Conservation (phyloP, 2,888 invertebrate species). For the Leptinotarsa haldemani region DNA sequence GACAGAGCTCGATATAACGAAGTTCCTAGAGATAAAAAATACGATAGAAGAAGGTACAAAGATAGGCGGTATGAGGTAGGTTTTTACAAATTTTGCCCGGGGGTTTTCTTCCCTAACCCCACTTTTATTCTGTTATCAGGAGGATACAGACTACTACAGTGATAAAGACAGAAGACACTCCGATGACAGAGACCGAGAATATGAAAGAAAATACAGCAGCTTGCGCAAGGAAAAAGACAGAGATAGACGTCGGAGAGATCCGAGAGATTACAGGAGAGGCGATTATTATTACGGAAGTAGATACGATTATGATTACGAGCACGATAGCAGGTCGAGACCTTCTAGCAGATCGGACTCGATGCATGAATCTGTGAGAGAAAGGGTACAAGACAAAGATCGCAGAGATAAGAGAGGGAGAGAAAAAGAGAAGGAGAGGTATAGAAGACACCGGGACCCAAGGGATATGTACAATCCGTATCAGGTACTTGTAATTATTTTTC, state of each 20-base stretch:
- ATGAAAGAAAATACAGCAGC: conserved; percentile 62
- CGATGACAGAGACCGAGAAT: conserved; percentile 61
- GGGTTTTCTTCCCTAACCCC: background rate
- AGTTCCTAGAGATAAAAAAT: conserved; percentile 50
- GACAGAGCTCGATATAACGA: conserved; percentile 46
- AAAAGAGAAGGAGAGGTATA: conserved; percentile 58
- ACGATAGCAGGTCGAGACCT: conserved; percentile 58
- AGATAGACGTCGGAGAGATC: conserved; percentile 59
- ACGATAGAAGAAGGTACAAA: conserved; percentile 58
- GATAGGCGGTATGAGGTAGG: conserved; percentile 52
- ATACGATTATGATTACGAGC: conserved; percentile 62
- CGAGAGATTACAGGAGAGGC: conserved; percentile 60
- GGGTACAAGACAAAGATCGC: conserved; percentile 62
- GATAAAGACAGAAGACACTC: conserved; percentile 70
- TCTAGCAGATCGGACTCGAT: conserved; percentile 65
- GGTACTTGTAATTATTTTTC: conserved; percentile 44
- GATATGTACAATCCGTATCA: conserved; percentile 63
- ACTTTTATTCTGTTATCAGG: conserved; percentile 68
- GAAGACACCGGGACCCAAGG: conserved; percentile 59
- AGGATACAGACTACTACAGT: conserved; percentile 77
- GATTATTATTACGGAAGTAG: conserved; percentile 53
- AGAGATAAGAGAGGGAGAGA: conserved; percentile 53
- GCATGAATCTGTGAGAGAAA: conserved; percentile 62
- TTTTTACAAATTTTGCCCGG: conserved; percentile 48
- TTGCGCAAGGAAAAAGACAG: conserved; percentile 63